A percentile compares a stretch with the other conserved stretches of the same genome.
Evolutionary conservation across 2,888 invertebrate genomes (phyloP).

Genomic region (Teleogryllus oceanicus): DNA sequence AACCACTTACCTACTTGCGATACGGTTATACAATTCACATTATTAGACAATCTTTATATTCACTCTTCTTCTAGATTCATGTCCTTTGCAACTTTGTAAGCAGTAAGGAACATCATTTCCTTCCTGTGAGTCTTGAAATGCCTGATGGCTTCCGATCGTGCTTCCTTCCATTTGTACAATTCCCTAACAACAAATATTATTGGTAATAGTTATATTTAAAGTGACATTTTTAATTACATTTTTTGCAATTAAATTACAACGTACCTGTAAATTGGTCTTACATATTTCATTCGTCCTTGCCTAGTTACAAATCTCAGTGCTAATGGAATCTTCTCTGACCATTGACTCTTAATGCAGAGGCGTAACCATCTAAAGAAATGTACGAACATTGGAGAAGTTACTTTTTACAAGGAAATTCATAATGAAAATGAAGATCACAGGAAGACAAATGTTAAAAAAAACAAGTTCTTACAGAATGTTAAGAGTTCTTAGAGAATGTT

Average conservation of each 20-base stretch:
- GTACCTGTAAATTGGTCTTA: conserved; percentile 77
- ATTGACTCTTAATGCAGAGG: conserved; percentile 69
- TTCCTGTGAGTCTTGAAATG: conserved; percentile 67
- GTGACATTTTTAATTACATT: too few species aligned
- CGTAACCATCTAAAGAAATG: conserved; percentile 63
- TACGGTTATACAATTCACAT: too few species aligned
- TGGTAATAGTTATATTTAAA: too few species aligned
- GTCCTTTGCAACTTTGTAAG: conserved; percentile 71
- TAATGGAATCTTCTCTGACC: conserved; percentile 62
- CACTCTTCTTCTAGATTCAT: conserved; percentile 53
- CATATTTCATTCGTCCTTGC: conserved; percentile 89
- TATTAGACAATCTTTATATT: too few species aligned
- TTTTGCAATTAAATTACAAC: neutral
- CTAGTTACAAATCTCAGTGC: conserved; percentile 75
- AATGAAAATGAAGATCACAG: too few species aligned
- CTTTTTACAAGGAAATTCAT: too few species aligned
- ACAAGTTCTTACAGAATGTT: too few species aligned
- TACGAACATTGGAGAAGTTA: neutral
- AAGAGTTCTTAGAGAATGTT: too few species aligned
- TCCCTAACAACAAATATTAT: conserved; percentile 52
- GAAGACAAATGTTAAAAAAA: too few species aligned
- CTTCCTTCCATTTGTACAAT: conserved; percentile 73
- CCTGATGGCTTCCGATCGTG: conserved; percentile 63
- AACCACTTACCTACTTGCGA: too few species aligned
- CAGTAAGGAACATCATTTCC: conserved; percentile 81